Base-by-base conservation (phyloP, 1,140 invertebrate species). In the Drosophila tsacasi region DNA sequence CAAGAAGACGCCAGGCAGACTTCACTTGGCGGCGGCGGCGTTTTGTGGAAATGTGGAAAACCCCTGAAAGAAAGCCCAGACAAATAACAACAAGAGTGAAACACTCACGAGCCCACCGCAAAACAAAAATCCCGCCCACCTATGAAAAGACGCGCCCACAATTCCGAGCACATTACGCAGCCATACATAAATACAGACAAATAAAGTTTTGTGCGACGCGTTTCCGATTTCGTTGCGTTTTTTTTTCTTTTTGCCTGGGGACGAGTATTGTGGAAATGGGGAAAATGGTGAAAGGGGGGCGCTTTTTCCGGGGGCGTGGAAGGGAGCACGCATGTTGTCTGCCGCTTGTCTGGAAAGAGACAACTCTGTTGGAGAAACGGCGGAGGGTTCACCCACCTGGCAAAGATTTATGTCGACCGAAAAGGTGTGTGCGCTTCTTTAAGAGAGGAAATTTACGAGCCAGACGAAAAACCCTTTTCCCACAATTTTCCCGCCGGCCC, bases 131-230 rank as follows among this genome's bases (percentile, higher is more conserved):
- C 25, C 60, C 59, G 37, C 58, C 60, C 40, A 44, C 66, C 50
- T 62, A 55, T 64, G 54, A 69, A 44, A 65, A 37, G 62, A 32
- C 42, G 46, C 59, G 27, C 60, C 61, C 72, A 63, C 49, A 37
- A 63, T 59, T 64, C 64, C 63, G 57, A 64, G 63, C 82, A 71
- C 66, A 84, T 80, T 78, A 84, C 78, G 44, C 65, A 80, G 69
- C 83, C 59, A 77, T 58, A 83, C 59, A 77, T 58, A 77, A 61
- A 77, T 59, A 68, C 75, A 69, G 65, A 79, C 65, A 86, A 77
- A 90, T 78, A 84, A 87, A 87, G 77, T 87, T 87, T 84, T 87
- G 72, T 81, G 81, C 81, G 82, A 82, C 73, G 79, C 78, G 79
- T 61, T 65, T 76, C 69, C 76, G 63, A 73, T 82, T 68, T 79